Evolutionary conservation across 2,797 vertebrate genomes (phyloP).

Genomic region (Cheirogaleus major): DNA sequence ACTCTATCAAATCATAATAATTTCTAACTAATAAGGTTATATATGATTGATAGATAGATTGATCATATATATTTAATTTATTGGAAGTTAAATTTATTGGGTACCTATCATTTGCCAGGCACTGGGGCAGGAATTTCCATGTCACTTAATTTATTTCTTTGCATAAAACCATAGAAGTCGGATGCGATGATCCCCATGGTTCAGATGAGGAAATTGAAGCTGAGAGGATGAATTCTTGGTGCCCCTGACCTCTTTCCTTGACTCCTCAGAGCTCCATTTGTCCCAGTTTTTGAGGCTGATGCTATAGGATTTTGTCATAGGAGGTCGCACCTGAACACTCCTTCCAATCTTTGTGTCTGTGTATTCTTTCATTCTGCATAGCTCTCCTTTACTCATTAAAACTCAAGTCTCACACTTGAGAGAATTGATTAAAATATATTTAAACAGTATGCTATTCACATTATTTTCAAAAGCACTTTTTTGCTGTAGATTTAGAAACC

Average conservation of each 20-base stretch:
- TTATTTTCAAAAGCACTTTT: slow-evolving; percentile 75
- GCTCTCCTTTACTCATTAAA: slow-evolving; percentile 30
- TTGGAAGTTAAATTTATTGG: not conserved
- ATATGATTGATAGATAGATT: too few species aligned
- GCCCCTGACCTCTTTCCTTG: not conserved
- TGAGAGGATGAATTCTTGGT: not conserved
- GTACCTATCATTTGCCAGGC: not conserved
- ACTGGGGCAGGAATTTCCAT: not conserved
- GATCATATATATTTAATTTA: not conserved
- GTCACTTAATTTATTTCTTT: not conserved
- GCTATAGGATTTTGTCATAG: not conserved
- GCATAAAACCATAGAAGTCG: not conserved
- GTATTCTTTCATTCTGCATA: not conserved
- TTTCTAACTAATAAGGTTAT: not conserved
- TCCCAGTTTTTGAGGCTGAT: too few species aligned
- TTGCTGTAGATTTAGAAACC: slow-evolving; percentile 78
- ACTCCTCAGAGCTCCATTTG: not conserved
- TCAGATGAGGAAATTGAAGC: not conserved
- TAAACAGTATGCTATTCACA: slow-evolving; percentile 38
- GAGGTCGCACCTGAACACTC: not conserved
- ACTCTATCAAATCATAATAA: not conserved
- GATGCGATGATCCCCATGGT: not conserved
- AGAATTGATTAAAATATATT: slow-evolving; percentile 48
- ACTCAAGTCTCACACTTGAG: not conserved
- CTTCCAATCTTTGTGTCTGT: not conserved